Evolutionary conservation across 1,140 invertebrate species (phyloP), one percentile per base, ranked within the genome.

Genomic region (Drosophila lacteicornis): DNA sequence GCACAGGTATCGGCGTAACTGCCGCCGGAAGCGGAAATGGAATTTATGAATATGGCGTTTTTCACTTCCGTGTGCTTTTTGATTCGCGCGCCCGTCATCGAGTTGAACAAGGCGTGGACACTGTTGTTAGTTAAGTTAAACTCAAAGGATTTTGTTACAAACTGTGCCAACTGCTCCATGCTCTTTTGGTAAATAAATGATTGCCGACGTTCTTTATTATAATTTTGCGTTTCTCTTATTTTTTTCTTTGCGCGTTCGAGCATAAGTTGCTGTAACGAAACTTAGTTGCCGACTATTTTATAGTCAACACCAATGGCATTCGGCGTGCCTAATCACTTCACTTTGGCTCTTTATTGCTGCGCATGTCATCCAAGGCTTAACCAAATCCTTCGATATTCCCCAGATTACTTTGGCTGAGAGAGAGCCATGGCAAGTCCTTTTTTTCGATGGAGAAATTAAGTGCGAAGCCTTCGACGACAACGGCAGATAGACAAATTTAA

Each of bases 221-320:
- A 22, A 15, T 38, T n/a, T 30, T 9, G 19, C 19, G 15, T 55
- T 19, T 12, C 3, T 17, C 2, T 43, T 3, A 11, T 45, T 19
- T 43, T 55, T 58, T 33, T 73, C 58, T 30, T 19, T 17, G 46
- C 49, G 67, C 53, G 67, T 73, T 70, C 47, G 13, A 60, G 69
- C 69, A 73, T 73, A 73, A 73, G 69, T 73, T 73, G 67, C 69
- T 73, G 69, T 73, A 73, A 60, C 46, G 69, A 43, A 73, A 71
- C 67, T 73, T 17, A 73, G 69, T 51, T 51, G 38, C 67, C 69
- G 67, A 73, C 69, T 73, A 73, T 73, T 71, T 73, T 73, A 73
- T 59, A 71, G 55, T 71, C 69, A 70, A 59, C 69, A 59, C 69
- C 69, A 73, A 73, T 73, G 56, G 69, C 53, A 71, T 71, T 73